Percentiles rank a stretch among this genome's conserved stretches.
These are phyloP conservation scores for Aulostomus chinensis DNA, from an alignment of 2,797 vertebrate genomes.

Conservation along the genomic window DNA sequence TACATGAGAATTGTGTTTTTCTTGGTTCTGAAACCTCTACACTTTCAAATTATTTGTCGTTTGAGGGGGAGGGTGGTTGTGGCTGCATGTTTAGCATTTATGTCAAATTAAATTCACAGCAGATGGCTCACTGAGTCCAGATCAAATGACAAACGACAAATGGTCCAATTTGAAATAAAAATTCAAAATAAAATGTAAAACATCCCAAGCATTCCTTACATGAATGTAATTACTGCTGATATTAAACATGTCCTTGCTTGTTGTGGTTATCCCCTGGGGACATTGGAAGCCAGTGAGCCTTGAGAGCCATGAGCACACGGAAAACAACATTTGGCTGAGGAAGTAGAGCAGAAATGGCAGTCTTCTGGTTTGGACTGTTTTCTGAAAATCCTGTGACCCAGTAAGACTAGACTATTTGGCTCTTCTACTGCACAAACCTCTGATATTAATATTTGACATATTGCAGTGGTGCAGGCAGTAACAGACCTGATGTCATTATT, in stretches of 20 bases:
- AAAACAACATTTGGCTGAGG: constrained; percentile 48
- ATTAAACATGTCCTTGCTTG: constrained; percentile 5
- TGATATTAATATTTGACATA: constrained; percentile 56
- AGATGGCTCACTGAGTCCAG: not conserved
- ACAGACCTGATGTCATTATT: constrained; percentile 27
- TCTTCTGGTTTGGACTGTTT: constrained; percentile 39
- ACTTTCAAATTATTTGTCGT: too few species aligned
- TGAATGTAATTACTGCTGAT: not conserved
- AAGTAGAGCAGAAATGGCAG: constrained; percentile 67
- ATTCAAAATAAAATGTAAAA: not conserved
- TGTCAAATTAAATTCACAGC: constrained; percentile 3
- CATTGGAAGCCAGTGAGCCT: constrained; percentile 34
- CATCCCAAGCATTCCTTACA: not conserved
- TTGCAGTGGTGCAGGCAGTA: constrained; percentile 42
- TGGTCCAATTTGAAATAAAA: too few species aligned
- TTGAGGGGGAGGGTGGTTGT: too few species aligned
- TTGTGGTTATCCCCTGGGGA: constrained; percentile 36
- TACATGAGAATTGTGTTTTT: not conserved
- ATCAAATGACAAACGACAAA: too few species aligned
- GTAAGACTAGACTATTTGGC: constrained; percentile 9
- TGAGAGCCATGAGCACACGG: constrained; percentile 14
- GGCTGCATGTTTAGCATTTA: constrained; percentile 12
- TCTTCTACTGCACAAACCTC: constrained; percentile 4
- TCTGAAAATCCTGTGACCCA: constrained; percentile 41
- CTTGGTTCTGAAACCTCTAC: too few species aligned